These are phyloP conservation scores for Forbesichthys agassizii DNA, from an alignment of 2,113 vertebrate genomes.

Conservation along the genomic window DNA sequence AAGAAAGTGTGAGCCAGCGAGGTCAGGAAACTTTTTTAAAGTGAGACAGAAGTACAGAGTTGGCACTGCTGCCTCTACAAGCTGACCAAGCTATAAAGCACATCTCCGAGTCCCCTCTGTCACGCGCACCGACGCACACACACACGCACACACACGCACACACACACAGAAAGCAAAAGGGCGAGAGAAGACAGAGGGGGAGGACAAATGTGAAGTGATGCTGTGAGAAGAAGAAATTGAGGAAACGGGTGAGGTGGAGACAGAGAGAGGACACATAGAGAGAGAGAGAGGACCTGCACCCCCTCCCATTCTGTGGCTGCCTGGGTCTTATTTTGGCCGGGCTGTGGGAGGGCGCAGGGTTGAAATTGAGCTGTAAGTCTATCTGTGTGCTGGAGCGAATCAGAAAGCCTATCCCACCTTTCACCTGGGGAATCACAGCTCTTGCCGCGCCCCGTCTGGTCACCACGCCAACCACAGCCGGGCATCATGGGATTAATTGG, in stretches of 20 bases:
- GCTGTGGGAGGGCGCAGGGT: constrained; percentile 57
- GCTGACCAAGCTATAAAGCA: constrained; percentile 61
- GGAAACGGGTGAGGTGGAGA: constrained; percentile 1
- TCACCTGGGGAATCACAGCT: constrained; percentile 79
- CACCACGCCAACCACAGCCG: constrained; percentile 71
- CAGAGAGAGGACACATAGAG: not conserved
- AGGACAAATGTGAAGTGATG: not conserved
- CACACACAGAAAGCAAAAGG: not conserved
- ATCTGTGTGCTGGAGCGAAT: constrained; percentile 77
- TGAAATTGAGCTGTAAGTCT: constrained; percentile 78
- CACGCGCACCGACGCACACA: constrained; percentile 37
- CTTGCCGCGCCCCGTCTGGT: constrained; percentile 66
- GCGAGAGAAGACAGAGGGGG: not conserved
- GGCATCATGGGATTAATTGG: constrained; percentile 76
- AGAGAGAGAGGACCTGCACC: constrained; percentile 48
- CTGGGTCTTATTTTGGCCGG: constrained; percentile 64
- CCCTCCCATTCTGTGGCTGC: constrained; percentile 43
- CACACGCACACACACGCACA: constrained; percentile 35
- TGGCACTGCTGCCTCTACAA: constrained; percentile 53
- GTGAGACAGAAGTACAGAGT: constrained; percentile 50
- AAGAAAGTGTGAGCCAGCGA: constrained; percentile 27
- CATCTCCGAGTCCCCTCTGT: constrained; percentile 52
- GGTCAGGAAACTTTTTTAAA: constrained; percentile 63
- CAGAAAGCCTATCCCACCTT: constrained; percentile 83
- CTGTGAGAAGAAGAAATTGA: not conserved